These are phyloP conservation scores for Ashinkailepas kermadecensis DNA, from an alignment of 2,888 invertebrate species.

Conservation along the genomic window DNA sequence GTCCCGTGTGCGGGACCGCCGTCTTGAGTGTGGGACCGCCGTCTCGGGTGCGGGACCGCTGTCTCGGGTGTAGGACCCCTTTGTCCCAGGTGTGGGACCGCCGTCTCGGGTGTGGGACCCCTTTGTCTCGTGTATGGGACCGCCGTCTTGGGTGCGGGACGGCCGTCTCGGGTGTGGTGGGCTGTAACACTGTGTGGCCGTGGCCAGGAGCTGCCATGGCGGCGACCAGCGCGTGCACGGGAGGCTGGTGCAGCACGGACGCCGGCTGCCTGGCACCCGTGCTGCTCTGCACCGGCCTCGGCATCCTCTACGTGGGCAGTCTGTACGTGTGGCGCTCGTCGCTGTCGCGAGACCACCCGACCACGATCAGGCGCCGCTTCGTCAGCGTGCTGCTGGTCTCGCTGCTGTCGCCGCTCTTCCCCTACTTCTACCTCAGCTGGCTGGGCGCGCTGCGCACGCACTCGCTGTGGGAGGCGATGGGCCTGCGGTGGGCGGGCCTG, in stretches of 20 bases:
- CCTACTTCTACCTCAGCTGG: neutral
- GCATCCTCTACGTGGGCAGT: slow-evolving; percentile 34
- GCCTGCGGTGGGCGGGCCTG: slow-evolving; percentile 64
- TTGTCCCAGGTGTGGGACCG: too few relatives aligned
- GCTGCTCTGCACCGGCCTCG: slow-evolving; percentile 31
- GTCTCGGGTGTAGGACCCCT: too few relatives aligned
- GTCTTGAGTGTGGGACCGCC: too few relatives aligned
- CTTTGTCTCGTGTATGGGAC: too few relatives aligned
- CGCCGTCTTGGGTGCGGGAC: too few relatives aligned
- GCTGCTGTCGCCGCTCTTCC: slow-evolving; percentile 65
- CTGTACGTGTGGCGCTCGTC: slow-evolving; percentile 33
- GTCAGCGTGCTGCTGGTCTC: slow-evolving; percentile 75
- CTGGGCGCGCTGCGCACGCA: slow-evolving; percentile 11
- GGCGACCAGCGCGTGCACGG: neutral
- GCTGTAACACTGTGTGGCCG: too few relatives aligned
- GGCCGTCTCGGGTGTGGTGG: too few relatives aligned
- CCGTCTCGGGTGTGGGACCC: too few relatives aligned
- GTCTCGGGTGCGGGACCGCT: too few relatives aligned
- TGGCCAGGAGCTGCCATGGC: neutral
- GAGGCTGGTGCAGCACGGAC: neutral
- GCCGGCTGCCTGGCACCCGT: neutral
- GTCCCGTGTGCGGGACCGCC: too few relatives aligned
- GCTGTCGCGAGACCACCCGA: slow-evolving; percentile 67
- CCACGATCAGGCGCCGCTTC: slow-evolving; percentile 77
- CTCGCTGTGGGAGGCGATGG: slow-evolving; percentile 46